Percentiles rank a stretch among this genome's conserved stretches.
Evolutionary conservation across 2,113 vertebrate genomes (phyloP).

Genomic region (Oncorhynchus keta): DNA sequence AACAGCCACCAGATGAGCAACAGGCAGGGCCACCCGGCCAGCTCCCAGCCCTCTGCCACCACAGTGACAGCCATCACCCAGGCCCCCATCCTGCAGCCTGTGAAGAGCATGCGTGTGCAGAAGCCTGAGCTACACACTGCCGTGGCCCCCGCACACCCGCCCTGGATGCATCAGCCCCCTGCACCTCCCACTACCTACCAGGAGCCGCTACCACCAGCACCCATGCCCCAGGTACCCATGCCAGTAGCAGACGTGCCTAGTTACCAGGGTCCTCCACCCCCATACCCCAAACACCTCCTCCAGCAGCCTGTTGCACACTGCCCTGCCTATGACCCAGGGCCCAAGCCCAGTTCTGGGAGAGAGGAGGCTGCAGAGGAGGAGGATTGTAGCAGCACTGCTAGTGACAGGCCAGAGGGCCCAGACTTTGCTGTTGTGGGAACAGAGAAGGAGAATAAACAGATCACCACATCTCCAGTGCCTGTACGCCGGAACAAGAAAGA

Average conservation of each 20-base stretch:
- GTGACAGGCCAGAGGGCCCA: constrained; percentile 56
- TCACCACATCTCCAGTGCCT: constrained; percentile 93
- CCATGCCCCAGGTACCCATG: constrained; percentile 47
- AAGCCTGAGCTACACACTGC: constrained; percentile 96
- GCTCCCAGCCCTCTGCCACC: constrained; percentile 89
- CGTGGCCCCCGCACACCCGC: constrained; percentile 89
- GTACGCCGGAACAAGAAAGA: constrained; percentile 88
- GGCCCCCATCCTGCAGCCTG: constrained; percentile 90
- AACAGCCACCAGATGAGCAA: constrained; percentile 81
- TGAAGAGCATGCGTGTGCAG: constrained; percentile 92
- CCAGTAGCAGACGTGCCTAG: constrained; percentile 62
- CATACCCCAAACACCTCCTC: constrained; percentile 91
- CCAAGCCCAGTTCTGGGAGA: constrained; percentile 36
- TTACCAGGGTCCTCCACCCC: constrained; percentile 83
- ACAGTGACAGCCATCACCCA: constrained; percentile 95
- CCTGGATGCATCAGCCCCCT: constrained; percentile 81
- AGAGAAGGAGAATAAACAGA: constrained; percentile 95
- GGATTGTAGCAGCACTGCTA: constrained; percentile 66
- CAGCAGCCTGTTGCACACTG: constrained; percentile 77
- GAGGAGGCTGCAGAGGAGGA: constrained; percentile 76
- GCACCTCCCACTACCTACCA: constrained; percentile 53
- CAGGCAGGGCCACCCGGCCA: constrained; percentile 74
- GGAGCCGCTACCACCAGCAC: constrained; percentile 49
- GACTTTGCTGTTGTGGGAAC: constrained; percentile 56
- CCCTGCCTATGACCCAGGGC: constrained; percentile 54